Conservation (phyloP, 30 jellyfish, hydroid and myxozoan species). For the Catostylus mosaicus region DNA sequence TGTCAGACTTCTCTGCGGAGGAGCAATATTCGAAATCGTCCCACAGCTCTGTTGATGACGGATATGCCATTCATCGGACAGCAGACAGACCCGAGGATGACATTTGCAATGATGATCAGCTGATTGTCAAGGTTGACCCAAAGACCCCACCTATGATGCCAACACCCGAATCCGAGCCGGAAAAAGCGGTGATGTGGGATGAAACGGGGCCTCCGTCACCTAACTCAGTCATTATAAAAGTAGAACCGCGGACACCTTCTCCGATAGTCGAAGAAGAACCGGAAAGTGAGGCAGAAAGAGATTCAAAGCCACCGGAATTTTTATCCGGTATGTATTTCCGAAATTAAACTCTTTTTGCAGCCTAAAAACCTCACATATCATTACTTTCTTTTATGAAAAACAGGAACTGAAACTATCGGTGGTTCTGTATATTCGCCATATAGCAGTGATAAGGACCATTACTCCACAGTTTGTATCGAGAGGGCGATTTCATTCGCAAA, state of each 20-base stretch:
- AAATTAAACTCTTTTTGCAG: too few species aligned
- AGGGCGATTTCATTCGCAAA: too few species aligned
- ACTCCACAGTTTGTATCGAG: too few species aligned
- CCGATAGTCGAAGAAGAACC: constrained; percentile 35
- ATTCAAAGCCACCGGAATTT: neutral
- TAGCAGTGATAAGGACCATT: too few species aligned
- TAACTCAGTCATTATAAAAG: constrained; percentile 56
- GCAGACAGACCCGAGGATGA: constrained; percentile 29
- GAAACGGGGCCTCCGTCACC: constrained; percentile 55
- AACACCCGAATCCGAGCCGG: constrained; percentile 30
- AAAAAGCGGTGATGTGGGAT: constrained; percentile 32
- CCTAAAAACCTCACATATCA: too few species aligned
- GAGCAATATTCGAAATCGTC: constrained; percentile 28
- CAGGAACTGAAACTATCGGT: too few species aligned
- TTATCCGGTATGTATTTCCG: neutral
- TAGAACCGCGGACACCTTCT: constrained; percentile 73
- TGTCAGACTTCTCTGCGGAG: constrained; percentile 49
- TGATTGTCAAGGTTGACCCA: constrained; percentile 47
- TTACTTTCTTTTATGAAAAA: too few species aligned
- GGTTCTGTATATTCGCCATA: too few species aligned
- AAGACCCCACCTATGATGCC: constrained; percentile 62
- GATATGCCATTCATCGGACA: neutral
- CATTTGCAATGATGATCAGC: constrained; percentile 35
- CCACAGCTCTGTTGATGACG: constrained; percentile 1
- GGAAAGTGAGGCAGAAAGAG: constrained; percentile 1